Evolutionary conservation across 2,797 vertebrate genomes (phyloP), one percentile per base, ranked within the genome.

Genomic region (Aldrovandia affinis): DNA sequence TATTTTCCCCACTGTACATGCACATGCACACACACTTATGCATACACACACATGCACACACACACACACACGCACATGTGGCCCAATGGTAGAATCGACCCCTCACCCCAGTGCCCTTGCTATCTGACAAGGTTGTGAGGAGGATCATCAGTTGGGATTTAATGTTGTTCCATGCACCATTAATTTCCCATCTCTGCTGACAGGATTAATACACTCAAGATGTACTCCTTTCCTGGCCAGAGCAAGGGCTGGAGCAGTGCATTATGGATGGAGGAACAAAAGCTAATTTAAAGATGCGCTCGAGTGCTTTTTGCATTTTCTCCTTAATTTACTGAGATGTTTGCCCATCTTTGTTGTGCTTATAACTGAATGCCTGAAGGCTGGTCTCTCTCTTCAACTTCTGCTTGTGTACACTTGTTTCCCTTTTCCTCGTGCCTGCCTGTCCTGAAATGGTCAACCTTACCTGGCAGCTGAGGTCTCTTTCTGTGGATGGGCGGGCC

Each of bases 141-240:
- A 77, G 39, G 39, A 86, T 92, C 86, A 89, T 83, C 88, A 87
- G 87, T 61, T 47, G 12, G 73, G 73, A 87, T 92, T 93, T 92
- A 89, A 89, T 91, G 91, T 92, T 87, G 92, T 91, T 90, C 85
- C 86, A 84, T 83, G 85, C 87, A 81, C 84, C 91, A 91, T 93
- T 94, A 90, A 93, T 92, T 92, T 90, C 83, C 85, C 83, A 89
- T 91, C 83, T 87, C 78, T 85, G 6, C 85, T 77, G 59, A 87
- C 83, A 89, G 84, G 84, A 87, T 86, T 91, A 91, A 91, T 90
- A 81, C 86, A 83, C 82, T 88, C 78, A 86, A 89, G 89, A 90
- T 88, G 63, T 85, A 90, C 88, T 87, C 83, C 78, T 83, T 85
- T 59, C n/a, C 63, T 75, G 55, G 86, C 52, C 63, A 78, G 61